Conservation (phyloP, 1,140 invertebrate species). For the Ceratina japonica region DNA sequence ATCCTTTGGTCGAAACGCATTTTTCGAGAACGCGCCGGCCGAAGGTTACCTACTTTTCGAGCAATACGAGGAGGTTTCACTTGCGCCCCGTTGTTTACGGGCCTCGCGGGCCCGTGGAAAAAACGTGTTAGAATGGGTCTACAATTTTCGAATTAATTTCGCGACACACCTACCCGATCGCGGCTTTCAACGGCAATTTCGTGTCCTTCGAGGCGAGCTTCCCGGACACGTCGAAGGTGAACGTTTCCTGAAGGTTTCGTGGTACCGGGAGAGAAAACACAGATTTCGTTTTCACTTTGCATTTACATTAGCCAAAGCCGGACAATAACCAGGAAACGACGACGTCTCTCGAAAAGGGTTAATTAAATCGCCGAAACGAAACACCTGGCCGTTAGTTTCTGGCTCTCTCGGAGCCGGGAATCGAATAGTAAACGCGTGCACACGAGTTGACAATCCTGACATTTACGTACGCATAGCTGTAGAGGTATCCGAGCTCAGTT, state of each 20-base stretch:
- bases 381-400: background rate
- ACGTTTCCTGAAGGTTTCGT: background rate
- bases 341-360: constrained; percentile 12
- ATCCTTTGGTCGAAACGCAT: constrained; percentile 32
- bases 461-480: background rate
- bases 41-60: constrained; percentile 57
- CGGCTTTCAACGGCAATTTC: background rate
- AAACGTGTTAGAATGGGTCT: background rate
- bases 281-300: constrained; percentile 35
- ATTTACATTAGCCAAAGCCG: background rate
- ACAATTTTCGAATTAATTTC: background rate
- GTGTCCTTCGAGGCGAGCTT: background rate
- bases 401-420: background rate
- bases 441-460: constrained; percentile 16
- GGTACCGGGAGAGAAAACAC: background rate
- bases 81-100: background rate
- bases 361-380: constrained; percentile 40
- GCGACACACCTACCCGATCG: background rate
- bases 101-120: background rate
- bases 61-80: constrained; percentile 38
- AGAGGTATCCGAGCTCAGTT: background rate
- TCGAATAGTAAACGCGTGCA: background rate
- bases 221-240: background rate
- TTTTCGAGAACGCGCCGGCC: constrained; percentile 53
- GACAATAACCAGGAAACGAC: constrained; percentile 7